Evolutionary conservation across 2,113 vertebrate species (phyloP), one percentile per base, ranked within the genome.

Genomic region (Heterotis niloticus): DNA sequence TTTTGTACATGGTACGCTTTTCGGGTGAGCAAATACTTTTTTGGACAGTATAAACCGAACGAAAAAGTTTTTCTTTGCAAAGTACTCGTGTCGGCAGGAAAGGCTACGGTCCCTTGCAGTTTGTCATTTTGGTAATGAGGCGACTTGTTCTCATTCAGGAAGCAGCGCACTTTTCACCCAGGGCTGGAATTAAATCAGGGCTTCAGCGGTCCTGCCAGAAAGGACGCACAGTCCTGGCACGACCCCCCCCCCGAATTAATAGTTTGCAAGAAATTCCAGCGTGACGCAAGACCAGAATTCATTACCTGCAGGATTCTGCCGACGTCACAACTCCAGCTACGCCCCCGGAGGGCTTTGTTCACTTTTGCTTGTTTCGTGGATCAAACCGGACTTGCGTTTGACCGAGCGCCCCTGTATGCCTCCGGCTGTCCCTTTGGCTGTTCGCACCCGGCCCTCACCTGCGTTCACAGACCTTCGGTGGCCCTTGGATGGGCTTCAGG

Each of bases 181-280:
- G 24, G 71, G 24, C 54, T 57, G 54, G 52, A 74, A 74, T 74
- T 74, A 28, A 28, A 74, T 59, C 71, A 11, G 23, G n/a, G 28
- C 54, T 13, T 54, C 51, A 54, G 54, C 28, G 23, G 14, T 18
- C 54, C 14, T 17, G 71, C 54, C 23, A 28, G 54, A 74, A 54
- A 10, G 54, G 56, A 59, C 56, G 26, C 71, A 74, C 23, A 59
- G 24, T 23, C 1, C 5, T 9, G 71, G 52, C 71, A 28, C 71
- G 10, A 59, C 57, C 23, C 5, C 23, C 71, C 10, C 51, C 71
- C 34, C 7, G 34, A 44, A 59, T 74, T 26, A 74, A 74, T 56
- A 74, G 71, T 59, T 57, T n/a, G 23, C 23, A 57, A 20, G 54
- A 59, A 74, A 74, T 74, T 74, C 71, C 17, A 74, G 57, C 71